A percentile compares a stretch with the other conserved stretches of the same genome.
These are phyloP conservation scores for Strongylocentrotus purpuratus DNA, from an alignment of 35 echinoderm and acorn worm species.

Conservation along the genomic window DNA sequence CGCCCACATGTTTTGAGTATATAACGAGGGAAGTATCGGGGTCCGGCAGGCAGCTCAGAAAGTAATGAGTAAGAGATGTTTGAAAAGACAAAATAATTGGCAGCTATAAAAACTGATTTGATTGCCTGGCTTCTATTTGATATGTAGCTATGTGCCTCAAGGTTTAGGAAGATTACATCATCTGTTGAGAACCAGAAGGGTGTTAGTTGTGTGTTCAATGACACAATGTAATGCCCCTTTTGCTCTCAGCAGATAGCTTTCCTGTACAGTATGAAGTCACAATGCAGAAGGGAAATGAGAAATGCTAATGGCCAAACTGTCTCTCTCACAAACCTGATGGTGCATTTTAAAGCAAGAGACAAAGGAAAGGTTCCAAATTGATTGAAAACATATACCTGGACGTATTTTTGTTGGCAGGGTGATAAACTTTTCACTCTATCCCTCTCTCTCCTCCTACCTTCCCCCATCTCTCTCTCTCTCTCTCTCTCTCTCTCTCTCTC, in stretches of 20 bases:
- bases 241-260: background rate
- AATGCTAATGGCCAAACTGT: background rate
- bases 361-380: too few species aligned
- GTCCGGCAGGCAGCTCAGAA: background rate
- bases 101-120: slow-evolving; percentile 12
- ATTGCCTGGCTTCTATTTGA: background rate
- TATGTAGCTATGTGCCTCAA: background rate
- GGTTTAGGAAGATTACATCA: background rate
- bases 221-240: background rate
- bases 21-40: background rate
- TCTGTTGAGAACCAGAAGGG: background rate
- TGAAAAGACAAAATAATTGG: background rate
- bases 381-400: too few species aligned
- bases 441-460: too few species aligned
- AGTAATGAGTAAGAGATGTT: background rate
- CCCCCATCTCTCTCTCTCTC: too few species aligned
- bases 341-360: too few species aligned
- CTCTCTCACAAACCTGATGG: background rate
- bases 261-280: background rate
- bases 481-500: too few species aligned
- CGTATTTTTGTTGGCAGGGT: too few species aligned
- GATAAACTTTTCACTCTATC: too few species aligned
- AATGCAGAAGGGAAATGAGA: background rate
- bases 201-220: background rate
- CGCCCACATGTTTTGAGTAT: background rate